These are phyloP conservation scores for Lasioglossum villosulum DNA, from an alignment of 2,888 invertebrate genomes.

Conservation along the genomic window DNA sequence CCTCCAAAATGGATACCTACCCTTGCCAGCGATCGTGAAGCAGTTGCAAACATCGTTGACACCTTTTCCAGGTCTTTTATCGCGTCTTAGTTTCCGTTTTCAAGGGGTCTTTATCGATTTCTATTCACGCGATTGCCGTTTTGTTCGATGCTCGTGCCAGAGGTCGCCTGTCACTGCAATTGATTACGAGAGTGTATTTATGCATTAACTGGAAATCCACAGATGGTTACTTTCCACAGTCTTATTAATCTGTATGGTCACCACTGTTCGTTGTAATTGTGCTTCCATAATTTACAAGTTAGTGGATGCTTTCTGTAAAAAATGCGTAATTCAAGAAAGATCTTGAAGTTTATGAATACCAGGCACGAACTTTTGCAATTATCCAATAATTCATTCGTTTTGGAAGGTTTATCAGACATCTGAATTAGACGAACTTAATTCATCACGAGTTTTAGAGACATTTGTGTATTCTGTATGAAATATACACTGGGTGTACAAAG, in stretches of 20 bases:
- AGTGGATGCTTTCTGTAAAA: background rate
- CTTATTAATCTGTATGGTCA: no score
- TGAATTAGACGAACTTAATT: background rate
- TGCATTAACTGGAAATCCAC: background rate
- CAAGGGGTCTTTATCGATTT: background rate
- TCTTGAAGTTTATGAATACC: background rate
- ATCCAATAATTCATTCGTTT: background rate
- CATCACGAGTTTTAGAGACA: background rate
- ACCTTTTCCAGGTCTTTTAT: background rate
- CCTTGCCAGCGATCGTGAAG: background rate
- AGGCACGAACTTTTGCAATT: background rate
- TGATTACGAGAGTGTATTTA: background rate
- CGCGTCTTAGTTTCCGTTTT: background rate
- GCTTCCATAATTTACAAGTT: no score
- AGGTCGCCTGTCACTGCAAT: background rate
- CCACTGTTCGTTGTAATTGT: no score
- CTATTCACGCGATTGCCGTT: background rate
- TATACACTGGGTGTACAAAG: no score
- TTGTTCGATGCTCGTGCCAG: background rate
- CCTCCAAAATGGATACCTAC: background rate
- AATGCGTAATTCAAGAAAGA: background rate
- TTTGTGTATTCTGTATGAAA: background rate
- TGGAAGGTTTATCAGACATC: background rate
- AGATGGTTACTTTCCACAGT: no score
- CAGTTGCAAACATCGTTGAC: constrained; percentile 1